Evolutionary conservation across 2,888 invertebrate species (phyloP).

Genomic region (Nomada fabriciana): DNA sequence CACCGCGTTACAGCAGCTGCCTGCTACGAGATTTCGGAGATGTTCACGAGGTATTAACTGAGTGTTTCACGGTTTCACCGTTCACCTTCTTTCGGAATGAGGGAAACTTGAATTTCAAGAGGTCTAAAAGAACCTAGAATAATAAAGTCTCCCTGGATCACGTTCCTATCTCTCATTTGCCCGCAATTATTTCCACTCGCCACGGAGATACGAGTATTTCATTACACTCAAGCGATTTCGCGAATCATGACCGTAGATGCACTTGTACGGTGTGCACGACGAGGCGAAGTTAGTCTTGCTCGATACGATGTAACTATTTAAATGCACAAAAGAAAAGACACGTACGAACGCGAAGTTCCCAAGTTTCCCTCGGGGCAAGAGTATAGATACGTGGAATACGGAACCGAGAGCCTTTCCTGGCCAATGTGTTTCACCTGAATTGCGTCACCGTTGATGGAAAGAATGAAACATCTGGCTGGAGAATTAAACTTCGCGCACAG

Average conservation of each 20-base stretch:
- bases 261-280: no score
- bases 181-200: conserved; percentile 52
- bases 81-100: conserved; percentile 60
- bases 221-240: conserved; percentile 35
- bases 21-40: conserved; percentile 64
- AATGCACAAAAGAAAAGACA: not conserved
- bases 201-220: no score
- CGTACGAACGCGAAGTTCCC: not conserved
- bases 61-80: conserved; percentile 34
- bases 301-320: not conserved
- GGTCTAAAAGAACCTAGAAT: no score
- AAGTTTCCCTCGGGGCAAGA: not conserved
- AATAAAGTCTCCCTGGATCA: not conserved
- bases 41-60: conserved; percentile 39
- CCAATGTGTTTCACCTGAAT: not conserved
- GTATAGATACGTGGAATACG: not conserved
- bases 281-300: not conserved
- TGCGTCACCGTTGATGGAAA: not conserved
- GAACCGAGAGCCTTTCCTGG: conserved; percentile 5
- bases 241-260: conserved; percentile 32
- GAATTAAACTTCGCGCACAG: conserved; percentile 13
- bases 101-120: conserved; percentile 27
- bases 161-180: conserved; percentile 5
- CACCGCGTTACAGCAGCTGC: conserved; percentile 64
- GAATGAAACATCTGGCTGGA: conserved; percentile 7